Evolutionary conservation across 1,140 invertebrate species (phyloP), one percentile per base, ranked within the genome.

Genomic region (Luehdorfia chinensis): DNA sequence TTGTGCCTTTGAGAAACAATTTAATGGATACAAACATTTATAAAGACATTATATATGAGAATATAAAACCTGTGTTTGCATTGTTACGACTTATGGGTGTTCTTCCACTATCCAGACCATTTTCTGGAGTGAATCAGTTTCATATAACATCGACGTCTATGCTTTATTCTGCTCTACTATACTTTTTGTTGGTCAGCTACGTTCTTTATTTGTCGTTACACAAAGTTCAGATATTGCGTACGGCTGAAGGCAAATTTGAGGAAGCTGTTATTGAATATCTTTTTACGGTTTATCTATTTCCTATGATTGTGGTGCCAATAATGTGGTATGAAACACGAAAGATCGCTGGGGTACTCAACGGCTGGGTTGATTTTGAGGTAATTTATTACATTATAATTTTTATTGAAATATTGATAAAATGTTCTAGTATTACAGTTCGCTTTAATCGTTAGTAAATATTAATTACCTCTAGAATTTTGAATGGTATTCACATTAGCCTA

Each of bases 191-290:
- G 7, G 32, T 88, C 45, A 76, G 68, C 16, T 91, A 90, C 57
- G 80, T 90, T 18, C 69, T 81, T 0, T 92, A 91, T 60, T 83
- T 91, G 5, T 88, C 89, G 32, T 84, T 89, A 47, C 77, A 90
- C 56, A 88, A 89, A 53, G 89, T 91, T 1, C 87, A 89, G 50
- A 88, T 90, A 47, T 77, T 90, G 12, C 68, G 81, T 16, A 88
- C 87, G 0, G 68, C 90, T n/a, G 91, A 91, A 59, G 90, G 90
- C 0, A 88, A 89, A 39, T 92, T 92, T 50, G 91, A 92, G 61
- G 91, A 92, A 70, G 91, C 90, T 1, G 91, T 92, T 1, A 92
- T 92, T 55, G 90, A 90, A 43, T 92, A 92, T 64, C 69, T 92
- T 1, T 92, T 92, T 60, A 89, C 90, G 1, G 88, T 92, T 0